Evolutionary conservation across 2,888 invertebrate species (phyloP).

Genomic region (Drosophila niveifrons): DNA sequence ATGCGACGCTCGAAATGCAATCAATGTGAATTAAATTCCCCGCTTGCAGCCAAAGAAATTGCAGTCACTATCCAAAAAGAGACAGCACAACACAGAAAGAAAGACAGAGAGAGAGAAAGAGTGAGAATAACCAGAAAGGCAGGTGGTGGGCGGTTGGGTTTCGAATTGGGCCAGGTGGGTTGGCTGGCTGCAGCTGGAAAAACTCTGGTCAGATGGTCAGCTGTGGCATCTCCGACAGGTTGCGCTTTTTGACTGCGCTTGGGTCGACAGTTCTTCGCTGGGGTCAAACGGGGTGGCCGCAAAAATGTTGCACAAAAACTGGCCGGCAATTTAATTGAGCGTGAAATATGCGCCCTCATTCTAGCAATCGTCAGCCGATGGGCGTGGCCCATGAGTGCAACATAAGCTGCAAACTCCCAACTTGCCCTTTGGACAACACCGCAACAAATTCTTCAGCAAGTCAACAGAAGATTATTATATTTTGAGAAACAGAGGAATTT

Average conservation of each 20-base stretch:
- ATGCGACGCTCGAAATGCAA: conserved; percentile 78
- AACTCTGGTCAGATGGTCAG: too few relatives aligned
- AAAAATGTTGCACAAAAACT: conserved; percentile 64
- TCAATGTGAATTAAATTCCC: conserved; percentile 79
- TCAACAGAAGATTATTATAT: not conserved
- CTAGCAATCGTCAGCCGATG: conserved; percentile 10
- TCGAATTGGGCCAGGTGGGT: not conserved
- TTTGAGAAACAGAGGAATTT: not conserved
- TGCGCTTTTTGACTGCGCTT: conserved; percentile 30
- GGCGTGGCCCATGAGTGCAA: conserved; percentile 24
- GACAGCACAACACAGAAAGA: not conserved
- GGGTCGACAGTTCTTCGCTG: conserved; percentile 2
- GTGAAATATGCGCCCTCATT: conserved; percentile 60
- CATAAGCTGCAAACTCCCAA: conserved; percentile 3
- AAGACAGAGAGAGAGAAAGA: not conserved
- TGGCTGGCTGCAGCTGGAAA: too few relatives aligned
- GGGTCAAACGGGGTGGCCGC: conserved; percentile 30
- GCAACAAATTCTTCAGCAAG: not conserved
- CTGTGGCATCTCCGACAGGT: conserved; percentile 14
- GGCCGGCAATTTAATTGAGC: conserved; percentile 72
- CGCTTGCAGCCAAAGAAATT: conserved; percentile 63
- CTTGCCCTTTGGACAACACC: not conserved
- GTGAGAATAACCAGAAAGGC: conserved; percentile 22
- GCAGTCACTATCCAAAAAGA: conserved; percentile 36
- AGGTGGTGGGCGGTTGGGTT: conserved; percentile 5